Percentiles rank a stretch among this genome's conserved stretches.
phyloP scores from a whole-genome alignment of 2,113 vertebrate genomes.

The Ranitomeya variabilis region DNA sequence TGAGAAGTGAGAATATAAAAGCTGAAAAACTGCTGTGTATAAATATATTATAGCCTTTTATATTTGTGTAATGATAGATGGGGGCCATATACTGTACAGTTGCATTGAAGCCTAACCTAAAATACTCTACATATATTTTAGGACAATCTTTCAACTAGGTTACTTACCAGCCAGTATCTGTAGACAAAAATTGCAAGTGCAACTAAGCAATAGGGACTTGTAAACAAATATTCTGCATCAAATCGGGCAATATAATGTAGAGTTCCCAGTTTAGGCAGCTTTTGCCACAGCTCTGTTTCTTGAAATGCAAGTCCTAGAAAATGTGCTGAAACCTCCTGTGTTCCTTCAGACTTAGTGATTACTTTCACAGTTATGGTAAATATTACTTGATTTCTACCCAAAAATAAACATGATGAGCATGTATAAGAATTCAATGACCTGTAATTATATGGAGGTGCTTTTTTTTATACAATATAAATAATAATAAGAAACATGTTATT shows the following conservation, averaged over 20 bases:
- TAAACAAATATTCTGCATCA: background rate
- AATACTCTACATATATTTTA: background rate
- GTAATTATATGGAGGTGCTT: conserved; percentile 12
- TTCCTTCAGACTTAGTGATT: background rate
- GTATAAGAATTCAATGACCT: conserved; percentile 27
- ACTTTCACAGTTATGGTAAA: background rate
- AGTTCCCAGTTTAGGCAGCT: background rate
- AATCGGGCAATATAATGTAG: background rate
- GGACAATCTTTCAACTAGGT: background rate
- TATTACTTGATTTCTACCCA: background rate
- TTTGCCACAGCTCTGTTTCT: background rate
- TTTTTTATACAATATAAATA: background rate
- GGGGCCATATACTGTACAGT: no score
- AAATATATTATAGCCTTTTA: no score
- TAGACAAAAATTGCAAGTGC: conserved; percentile 8
- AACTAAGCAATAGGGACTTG: background rate
- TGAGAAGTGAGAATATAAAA: no score
- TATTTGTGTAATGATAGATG: no score
- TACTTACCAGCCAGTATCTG: conserved; percentile 27
- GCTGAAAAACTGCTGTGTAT: no score
- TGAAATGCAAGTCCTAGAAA: background rate
- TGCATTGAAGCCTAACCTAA: background rate
- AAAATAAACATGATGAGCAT: background rate
- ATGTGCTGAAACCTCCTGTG: background rate
- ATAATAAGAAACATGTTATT: background rate